These are phyloP conservation scores for Thymallus thymallus DNA, from an alignment of 2,113 vertebrate species.

Conservation along the genomic window DNA sequence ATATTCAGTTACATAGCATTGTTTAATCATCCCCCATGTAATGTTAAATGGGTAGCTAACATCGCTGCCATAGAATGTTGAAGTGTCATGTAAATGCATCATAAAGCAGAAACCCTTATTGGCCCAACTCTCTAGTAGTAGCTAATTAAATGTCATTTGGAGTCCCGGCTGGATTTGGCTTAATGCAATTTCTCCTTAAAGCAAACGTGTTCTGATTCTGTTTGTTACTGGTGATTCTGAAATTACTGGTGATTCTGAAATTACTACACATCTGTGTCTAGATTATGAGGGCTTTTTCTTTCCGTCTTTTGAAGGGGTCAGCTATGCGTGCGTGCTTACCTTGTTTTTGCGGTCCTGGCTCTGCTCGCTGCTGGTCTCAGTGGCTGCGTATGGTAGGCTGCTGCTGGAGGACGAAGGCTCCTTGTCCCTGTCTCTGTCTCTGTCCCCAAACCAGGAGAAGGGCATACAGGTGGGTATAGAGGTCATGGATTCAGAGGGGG, in stretches of 20 bases:
- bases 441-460: conserved; percentile 91
- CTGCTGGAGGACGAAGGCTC: conserved; percentile 80
- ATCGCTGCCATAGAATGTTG: too few species aligned
- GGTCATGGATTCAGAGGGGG: conserved; percentile 85
- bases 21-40: too few species aligned
- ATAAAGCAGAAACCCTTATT: too few species aligned
- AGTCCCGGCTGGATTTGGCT: neutral
- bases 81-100: too few species aligned
- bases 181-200: neutral
- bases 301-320: neutral
- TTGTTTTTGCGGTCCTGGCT: conserved; percentile 82
- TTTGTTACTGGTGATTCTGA: neutral
- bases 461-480: conserved; percentile 90
- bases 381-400: conserved; percentile 73
- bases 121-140: too few species aligned
- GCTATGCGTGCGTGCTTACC: conserved; percentile 62
- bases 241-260: neutral
- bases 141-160: neutral
- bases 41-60: too few species aligned
- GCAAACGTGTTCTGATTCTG: neutral
- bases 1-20: too few species aligned
- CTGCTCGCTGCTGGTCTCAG: conserved; percentile 73
- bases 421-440: conserved; percentile 66
- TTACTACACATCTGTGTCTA: neutral
- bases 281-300: neutral